Evolutionary conservation across 2,888 invertebrate species (phyloP), one percentile per base, ranked within the genome.

Genomic region (Drosophila neutralis): DNA sequence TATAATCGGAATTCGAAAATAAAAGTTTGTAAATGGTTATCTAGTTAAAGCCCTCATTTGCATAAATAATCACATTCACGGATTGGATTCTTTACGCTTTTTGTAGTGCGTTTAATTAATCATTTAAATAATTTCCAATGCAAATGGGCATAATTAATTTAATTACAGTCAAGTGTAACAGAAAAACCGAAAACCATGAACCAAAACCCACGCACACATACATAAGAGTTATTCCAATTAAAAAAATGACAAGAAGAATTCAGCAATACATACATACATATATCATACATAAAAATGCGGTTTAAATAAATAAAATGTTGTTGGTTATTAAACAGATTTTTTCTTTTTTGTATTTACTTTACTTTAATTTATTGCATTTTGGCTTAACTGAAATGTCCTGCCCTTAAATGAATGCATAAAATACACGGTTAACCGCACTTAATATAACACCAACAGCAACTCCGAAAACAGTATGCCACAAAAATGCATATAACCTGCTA

Each of bases 121-220:
- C 78, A 89, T 87, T 80, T 80, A 78, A 82, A 87, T 81, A 75
- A 63, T 75, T 87, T 87, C 35, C 76, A 83, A 84, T 80, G 75
- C 77, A 83, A 87, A 87, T 75, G 66, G 60, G 80, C 85, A 88
- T 87, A 87, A 88, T 89, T 88, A 89, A 89, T 89, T 88, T 78
- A 88, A 88, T 88, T 84, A 88, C 68, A 78, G 73, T 80, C 73
- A 80, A 87, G 71, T 73, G 78, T 51, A 49, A 58, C 56, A 60
- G 54, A 54, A 54, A 62, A 54, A 40, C 38, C 38, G 52, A 59
- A 52, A 65, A 54, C 38, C 42, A 42, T 48, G 24, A 29, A 35
- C n/a, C 31, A 54, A 49, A 15, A 38, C 31, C 49, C 15, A 6
- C 18, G n/a, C 24, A 45, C 51, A 38, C n/a, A 38, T 11, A 40